Evolutionary conservation across 2,888 invertebrate genomes (phyloP), one percentile per base, ranked within the genome.

Genomic region (Spicauda simplicius): DNA sequence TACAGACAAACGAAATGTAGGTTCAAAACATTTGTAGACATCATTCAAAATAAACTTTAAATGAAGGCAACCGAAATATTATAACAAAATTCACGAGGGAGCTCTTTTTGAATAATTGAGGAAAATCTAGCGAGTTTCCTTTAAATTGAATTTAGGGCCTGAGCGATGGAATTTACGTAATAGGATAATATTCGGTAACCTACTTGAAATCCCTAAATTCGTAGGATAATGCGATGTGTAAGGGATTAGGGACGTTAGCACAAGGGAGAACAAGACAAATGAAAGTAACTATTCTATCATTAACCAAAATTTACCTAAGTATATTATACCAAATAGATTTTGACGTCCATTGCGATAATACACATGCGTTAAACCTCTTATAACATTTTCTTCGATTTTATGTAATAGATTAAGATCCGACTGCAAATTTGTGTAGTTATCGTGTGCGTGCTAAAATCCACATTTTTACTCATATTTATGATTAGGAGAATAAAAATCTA

Each of bases 81-180:
- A 45, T n/a, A n/a, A 45, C 45, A n/a, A 45, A 45, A 45, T n/a
- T 45, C 45, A 45, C 41, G 41, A 14, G 10, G 6, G 45, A 45
- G n/a, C 4, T n/a, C 0, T 45, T 45, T 45, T 7, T 2, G 45
- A n/a, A n/a, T n/a, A 45, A 45, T n/a, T 45, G n/a, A 45, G 50
- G 50, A 48, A 48, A 48, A 50, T 18, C 18, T 50, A 50, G 50
- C 8, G 50, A 48, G 11, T 50, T 50, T 18, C 18, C n/a, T 50
- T 50, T 50, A 50, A 50, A 50, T 50, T 50, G 50, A 50, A 50
- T 50, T 50, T 50, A 50, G 50, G 18, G 50, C 18, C 18, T 50
- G n/a, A 18, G 10, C 50, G 8, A 8, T 10, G 45, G 12, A 45
- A 45, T 50, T 50, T 50, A 18, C 50, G 50, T 50, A 50, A 50